A percentile compares a stretch with the other conserved stretches of the same genome.
phyloP scores from a whole-genome alignment of 2,797 vertebrate species.

The Pangasius krempfi region DNA sequence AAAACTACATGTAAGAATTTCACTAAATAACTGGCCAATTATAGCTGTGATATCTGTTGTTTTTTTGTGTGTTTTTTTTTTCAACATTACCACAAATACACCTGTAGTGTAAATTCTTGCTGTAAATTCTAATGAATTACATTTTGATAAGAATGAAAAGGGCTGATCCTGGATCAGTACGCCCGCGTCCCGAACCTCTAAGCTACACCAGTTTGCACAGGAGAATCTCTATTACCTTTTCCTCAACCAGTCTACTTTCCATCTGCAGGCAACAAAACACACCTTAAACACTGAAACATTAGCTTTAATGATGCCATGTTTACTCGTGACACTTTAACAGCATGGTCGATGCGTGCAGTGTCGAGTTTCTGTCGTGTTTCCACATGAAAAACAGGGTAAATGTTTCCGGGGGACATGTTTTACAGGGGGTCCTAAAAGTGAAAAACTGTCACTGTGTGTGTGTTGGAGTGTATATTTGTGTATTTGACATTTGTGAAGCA shows the following conservation, averaged over 20 bases:
- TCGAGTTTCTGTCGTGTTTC: neutral
- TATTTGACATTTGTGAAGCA: neutral
- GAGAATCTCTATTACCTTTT: slow-evolving; percentile 68
- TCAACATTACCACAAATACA: neutral
- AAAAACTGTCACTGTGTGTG: neutral
- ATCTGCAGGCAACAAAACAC: slow-evolving; percentile 66
- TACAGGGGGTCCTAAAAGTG: neutral
- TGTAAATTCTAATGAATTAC: neutral
- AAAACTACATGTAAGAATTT: neutral
- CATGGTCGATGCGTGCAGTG: neutral
- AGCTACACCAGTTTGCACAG: neutral
- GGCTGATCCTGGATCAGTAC: neutral
- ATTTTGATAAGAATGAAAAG: neutral
- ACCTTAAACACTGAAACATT: neutral
- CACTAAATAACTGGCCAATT: neutral
- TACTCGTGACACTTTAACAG: neutral
- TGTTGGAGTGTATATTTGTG: neutral
- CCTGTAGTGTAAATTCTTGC: neutral
- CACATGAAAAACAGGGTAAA: neutral
- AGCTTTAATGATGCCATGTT: neutral
- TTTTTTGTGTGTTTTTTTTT: too few species aligned
- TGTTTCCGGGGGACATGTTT: neutral
- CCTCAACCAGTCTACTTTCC: slow-evolving; percentile 73
- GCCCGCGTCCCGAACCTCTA: neutral
- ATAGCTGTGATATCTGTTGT: neutral